These are phyloP conservation scores for Vidua chalybeata DNA, from an alignment of 2,113 vertebrate genomes.

Conservation along the genomic window DNA sequence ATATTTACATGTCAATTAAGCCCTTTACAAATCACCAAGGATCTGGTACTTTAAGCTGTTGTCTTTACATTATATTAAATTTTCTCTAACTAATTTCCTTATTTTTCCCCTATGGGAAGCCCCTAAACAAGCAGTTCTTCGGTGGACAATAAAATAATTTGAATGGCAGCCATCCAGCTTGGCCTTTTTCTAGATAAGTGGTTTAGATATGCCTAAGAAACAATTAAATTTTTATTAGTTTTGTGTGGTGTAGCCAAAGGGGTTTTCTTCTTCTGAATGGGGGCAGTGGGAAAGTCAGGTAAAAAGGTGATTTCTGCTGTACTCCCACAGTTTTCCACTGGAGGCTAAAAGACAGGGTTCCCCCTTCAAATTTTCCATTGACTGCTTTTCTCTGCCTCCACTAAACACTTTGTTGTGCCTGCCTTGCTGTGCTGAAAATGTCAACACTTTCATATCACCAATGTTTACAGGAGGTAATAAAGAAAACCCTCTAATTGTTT, in stretches of 20 bases:
- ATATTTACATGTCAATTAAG: constrained; percentile 39
- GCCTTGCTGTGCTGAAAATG: constrained; percentile 27
- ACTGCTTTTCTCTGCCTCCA: neutral
- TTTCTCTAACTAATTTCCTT: constrained; percentile 74
- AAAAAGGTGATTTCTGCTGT: neutral
- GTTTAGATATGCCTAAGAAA: neutral
- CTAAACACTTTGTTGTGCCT: constrained; percentile 15
- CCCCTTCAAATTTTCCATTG: constrained; percentile 3
- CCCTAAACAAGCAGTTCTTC: constrained; percentile 39
- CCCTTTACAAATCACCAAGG: constrained; percentile 59
- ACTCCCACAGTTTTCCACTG: neutral
- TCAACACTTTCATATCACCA: neutral
- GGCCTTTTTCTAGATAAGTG: neutral
- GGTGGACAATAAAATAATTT: constrained; percentile 39
- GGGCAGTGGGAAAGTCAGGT: neutral
- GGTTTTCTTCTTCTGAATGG: neutral
- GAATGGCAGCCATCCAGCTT: constrained; percentile 39
- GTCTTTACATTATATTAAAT: constrained; percentile 68
- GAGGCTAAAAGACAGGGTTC: neutral
- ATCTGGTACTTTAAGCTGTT: constrained; percentile 26
- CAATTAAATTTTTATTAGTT: neutral
- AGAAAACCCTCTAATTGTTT: neutral
- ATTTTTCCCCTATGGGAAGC: constrained; percentile 65
- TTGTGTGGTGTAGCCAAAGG: neutral
- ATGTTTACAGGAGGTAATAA: neutral